These are phyloP conservation scores for Theristicus caerulescens DNA, from an alignment of 2,113 vertebrate species.

Conservation along the genomic window DNA sequence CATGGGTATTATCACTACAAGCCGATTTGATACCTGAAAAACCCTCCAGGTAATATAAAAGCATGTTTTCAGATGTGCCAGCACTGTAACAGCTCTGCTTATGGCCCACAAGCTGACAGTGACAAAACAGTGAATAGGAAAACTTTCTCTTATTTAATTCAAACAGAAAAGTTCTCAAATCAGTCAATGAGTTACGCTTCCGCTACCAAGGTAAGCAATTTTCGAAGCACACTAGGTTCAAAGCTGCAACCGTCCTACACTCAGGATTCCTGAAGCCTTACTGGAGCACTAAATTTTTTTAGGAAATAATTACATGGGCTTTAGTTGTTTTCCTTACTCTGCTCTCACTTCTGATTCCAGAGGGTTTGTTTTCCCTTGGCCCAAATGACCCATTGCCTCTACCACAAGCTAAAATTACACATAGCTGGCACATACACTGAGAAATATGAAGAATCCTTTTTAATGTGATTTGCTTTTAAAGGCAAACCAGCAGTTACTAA, in stretches of 20 bases:
- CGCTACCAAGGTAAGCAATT: not conserved
- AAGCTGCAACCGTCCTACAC: not conserved
- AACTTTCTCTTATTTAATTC: not conserved
- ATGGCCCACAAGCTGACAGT: not conserved
- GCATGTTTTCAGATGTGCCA: not conserved
- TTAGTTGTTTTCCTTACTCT: not conserved
- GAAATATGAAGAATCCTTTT: constrained; percentile 29
- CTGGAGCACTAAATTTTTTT: not conserved
- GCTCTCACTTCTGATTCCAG: constrained; percentile 21
- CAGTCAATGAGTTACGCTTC: not conserved
- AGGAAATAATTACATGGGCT: constrained; percentile 23
- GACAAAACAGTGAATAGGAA: not conserved
- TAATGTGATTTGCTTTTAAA: constrained; percentile 36
- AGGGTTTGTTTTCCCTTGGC: constrained; percentile 33
- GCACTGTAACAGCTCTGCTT: not conserved
- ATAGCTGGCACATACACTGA: not conserved
- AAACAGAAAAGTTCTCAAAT: not conserved
- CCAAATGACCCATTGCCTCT: not conserved
- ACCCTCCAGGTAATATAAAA: not conserved
- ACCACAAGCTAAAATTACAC: constrained; percentile 49
- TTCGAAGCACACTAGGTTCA: not conserved
- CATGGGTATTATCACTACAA: not conserved
- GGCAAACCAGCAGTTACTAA: constrained; percentile 30
- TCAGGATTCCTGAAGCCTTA: not conserved
- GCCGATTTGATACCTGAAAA: not conserved